Base-by-base conservation (phyloP, 2,888 invertebrate genomes). In the Calameuta filiformis region DNA sequence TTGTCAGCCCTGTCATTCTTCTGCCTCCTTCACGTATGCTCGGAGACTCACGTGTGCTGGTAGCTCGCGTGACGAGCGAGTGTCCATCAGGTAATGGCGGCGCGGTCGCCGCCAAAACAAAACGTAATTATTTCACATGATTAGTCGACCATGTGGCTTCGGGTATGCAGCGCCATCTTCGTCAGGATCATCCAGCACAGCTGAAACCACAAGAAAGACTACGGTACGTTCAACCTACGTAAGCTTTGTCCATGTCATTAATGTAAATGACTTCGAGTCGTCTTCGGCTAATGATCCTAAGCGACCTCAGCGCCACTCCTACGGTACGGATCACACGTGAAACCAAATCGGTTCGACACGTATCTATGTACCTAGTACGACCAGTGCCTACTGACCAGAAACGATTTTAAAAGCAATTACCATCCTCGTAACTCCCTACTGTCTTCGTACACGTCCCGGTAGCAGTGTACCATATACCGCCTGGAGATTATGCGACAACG, bases 71-170 rank as follows among this genome's bases (percentile, higher is more conserved):
- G 90, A 89, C 89, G 87, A 84, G 85, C 83, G 82, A 84, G 81
- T 88, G 89, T 87, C 89, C 87, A 87, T 89, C 89, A 88, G 83
- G 71, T 84, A 81, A 73, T 71, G 81, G 80, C 79, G 81, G 76
- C 79, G 79, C 79, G 75, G 76, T 79, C 79, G 81, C 86, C 86
- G 85, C 87, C 86, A 86, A 89, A 89, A 89, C 88, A 87, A 89
- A 90, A 89, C 86, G 86, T 88, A 90, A 90, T 90, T 90, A 89
- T 90, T 90, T 90, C 86, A 86, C 87, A 84, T 89, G 90, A 90
- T 90, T 90, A 90, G 89, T 85, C 85, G 87, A 76, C 76, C 76
- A 37, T 37, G 73, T 33, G 68, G 68, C 79, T 75, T 68, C 75
- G 40, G 77, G 78, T 75, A 71, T 73, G 73, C 68, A 35, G 56